phyloP scores from a whole-genome alignment of 1,140 invertebrate genomes.

The Hylaeus anthracinus region DNA sequence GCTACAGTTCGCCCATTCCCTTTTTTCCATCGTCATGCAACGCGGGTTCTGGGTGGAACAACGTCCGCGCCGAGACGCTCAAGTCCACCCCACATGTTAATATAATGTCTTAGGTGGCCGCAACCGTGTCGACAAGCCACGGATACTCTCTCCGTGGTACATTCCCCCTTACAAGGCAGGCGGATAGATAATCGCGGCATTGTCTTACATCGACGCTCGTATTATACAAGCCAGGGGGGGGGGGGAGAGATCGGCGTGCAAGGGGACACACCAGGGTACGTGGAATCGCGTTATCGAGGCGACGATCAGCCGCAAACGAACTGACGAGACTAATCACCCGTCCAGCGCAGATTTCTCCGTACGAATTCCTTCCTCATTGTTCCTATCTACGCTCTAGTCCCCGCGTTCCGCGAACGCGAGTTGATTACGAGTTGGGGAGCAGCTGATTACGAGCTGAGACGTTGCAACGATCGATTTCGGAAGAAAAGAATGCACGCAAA shows the following conservation, averaged over 20 bases:
- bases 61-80: conserved; percentile 36
- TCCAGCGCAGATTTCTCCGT: conserved; percentile 38
- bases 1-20: background rate
- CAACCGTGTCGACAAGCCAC: conserved; percentile 67
- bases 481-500: too few species aligned
- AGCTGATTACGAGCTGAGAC: background rate
- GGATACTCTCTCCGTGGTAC: conserved; percentile 51
- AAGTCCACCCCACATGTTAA: conserved; percentile 60
- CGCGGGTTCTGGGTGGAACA: conserved; percentile 23
- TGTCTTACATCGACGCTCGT: conserved; percentile 73
- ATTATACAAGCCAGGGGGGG: conserved; percentile 24
- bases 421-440: background rate
- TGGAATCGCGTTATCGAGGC: conserved; percentile 40
- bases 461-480: too few species aligned
- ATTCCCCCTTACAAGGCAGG: conserved; percentile 66
- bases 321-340: conserved; percentile 55
- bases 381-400: background rate
- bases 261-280: conserved; percentile 16
- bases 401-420: background rate
- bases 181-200: conserved; percentile 76
- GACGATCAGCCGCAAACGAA: conserved; percentile 44
- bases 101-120: conserved; percentile 66
- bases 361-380: conserved; percentile 41
- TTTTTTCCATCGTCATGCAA: background rate
- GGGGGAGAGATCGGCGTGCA: too few species aligned